These are phyloP conservation scores for Lytechinus pictus DNA, from an alignment of 35 echinoderm and acorn worm species.

Conservation along the genomic window DNA sequence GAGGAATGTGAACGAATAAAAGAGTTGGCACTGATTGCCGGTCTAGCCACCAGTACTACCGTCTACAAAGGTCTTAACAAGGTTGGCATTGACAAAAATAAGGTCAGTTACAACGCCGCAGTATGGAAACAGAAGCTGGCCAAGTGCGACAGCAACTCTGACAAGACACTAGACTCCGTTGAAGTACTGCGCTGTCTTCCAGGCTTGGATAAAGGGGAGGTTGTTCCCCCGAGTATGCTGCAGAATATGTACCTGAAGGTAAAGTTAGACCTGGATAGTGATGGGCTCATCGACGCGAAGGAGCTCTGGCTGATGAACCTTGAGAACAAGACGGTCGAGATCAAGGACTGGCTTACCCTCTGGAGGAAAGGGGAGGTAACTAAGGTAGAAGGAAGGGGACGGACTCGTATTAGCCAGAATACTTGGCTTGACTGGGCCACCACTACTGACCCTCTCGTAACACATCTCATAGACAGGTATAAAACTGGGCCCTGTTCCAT, in stretches of 20 bases:
- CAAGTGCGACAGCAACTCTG: slow-evolving; percentile 18
- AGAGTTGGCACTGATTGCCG: background rate
- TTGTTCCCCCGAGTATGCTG: background rate
- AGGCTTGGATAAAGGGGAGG: background rate
- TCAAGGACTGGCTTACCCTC: background rate
- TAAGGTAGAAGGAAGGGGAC: background rate
- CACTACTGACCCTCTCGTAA: background rate
- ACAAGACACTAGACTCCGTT: background rate
- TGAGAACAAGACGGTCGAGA: background rate
- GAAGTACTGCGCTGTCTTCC: background rate
- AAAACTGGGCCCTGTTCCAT: too few species aligned
- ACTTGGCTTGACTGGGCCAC: background rate
- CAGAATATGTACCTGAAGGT: background rate
- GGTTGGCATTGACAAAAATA: background rate
- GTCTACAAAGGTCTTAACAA: fast-evolving
- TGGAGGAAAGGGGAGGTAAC: background rate
- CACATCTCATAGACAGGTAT: background rate
- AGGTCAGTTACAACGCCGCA: background rate
- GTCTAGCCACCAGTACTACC: background rate
- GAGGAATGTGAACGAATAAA: background rate
- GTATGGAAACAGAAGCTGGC: background rate
- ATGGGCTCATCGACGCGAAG: background rate
- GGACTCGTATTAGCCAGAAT: background rate
- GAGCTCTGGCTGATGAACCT: slow-evolving; percentile 21
- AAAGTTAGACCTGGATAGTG: background rate